These are phyloP conservation scores for Epicampocera succincta DNA, from an alignment of 2,888 invertebrate species.

Conservation along the genomic window DNA sequence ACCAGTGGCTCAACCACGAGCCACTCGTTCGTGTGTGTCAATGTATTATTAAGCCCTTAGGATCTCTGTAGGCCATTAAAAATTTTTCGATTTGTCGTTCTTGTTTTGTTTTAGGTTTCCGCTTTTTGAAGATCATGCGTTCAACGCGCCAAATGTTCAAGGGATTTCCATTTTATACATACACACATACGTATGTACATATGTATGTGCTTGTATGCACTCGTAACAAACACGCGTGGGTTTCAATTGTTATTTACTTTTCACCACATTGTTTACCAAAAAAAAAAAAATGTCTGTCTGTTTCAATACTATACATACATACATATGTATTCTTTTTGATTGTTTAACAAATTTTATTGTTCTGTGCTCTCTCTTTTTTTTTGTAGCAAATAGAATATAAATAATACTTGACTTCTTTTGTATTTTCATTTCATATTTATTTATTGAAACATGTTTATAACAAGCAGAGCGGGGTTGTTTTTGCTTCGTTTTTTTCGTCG, in stretches of 20 bases:
- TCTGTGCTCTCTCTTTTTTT: neutral
- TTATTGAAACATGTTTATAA: constrained; percentile 22
- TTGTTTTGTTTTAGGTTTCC: no score
- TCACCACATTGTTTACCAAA: no score
- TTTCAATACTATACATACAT: constrained; percentile 3
- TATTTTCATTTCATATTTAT: constrained; percentile 43
- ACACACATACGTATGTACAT: neutral
- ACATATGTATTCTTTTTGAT: constrained; percentile 28
- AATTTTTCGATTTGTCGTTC: constrained; percentile 17
- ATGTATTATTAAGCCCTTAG: constrained; percentile 1
- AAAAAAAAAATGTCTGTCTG: neutral
- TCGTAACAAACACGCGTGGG: constrained; percentile 51
- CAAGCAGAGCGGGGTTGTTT: constrained; percentile 62
- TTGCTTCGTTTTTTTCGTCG: constrained; percentile 35
- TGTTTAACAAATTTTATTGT: constrained; percentile 62
- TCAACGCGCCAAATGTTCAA: constrained; percentile 52
- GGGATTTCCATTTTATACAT: no score
- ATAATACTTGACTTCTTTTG: constrained; percentile 63
- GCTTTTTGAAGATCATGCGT: constrained; percentile 62
- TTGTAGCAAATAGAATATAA: constrained; percentile 26
- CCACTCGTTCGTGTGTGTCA: constrained; percentile 19
- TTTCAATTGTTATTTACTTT: constrained; percentile 48
- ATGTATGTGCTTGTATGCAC: neutral
- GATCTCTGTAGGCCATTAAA: constrained; percentile 50
- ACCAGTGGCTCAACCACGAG: constrained; percentile 59